Evolutionary conservation across 2,797 vertebrate species (phyloP), one percentile per base, ranked within the genome.

Genomic region (Brotula barbata): DNA sequence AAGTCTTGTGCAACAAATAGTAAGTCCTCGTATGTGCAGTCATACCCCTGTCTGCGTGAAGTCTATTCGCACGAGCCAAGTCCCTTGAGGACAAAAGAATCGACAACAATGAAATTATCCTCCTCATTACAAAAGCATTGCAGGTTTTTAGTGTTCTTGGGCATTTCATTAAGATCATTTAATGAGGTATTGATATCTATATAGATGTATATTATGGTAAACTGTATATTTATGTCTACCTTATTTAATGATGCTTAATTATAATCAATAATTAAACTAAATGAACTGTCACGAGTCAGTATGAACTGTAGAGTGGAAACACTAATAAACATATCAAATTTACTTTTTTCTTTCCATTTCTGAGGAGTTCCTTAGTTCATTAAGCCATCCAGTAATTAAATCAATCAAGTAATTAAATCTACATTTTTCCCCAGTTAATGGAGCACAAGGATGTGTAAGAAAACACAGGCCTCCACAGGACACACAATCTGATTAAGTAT

Each of bases 341-440:
- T n/a, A n/a, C 10, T 28, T 4, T 3, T 28, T 3, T 28, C 25
- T 28, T 28, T 17, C 28, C 34, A 44, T 64, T 77, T 73, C 47
- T 72, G 75, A 55, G 56, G 45, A 66, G 55, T 76, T 73, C 55
- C 46, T 57, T 43, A 28, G 19, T 36, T 67, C 39, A 85, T 81
- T 53, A 70, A 68, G 80, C 82, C 73, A 77, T 16, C 0, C 1
- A 59, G 19, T 85, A 82, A 87, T 81, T 47, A 45, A 77, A 88
- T 86, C 70, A 82, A 84, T 84, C 61, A 75, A 70, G 71, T 81
- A 84, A 88, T 86, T 64, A 68, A 71, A 86, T 84, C 47, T 45
- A 60, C 75, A 85, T 54, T 79, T 67, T 60, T 72, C 17, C 58
- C 53, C 72, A 66, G 63, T 40, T 75, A 77, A 83, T 71, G 57